Conservation (phyloP, 2,888 invertebrate species). For the Pyrrhosoma nymphula region DNA sequence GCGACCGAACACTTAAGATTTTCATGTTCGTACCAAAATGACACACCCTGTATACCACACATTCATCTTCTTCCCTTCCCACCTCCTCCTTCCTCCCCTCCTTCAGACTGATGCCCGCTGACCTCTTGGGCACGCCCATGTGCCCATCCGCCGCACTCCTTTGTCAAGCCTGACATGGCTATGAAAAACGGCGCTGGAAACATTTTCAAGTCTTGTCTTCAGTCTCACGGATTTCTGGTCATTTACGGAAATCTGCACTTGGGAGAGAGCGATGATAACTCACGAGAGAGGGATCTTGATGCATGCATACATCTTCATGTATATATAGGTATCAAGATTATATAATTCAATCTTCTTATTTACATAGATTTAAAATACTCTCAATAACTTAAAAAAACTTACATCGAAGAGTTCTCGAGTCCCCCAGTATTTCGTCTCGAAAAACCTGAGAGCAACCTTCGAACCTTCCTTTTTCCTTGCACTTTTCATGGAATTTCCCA, state of each 20-base stretch:
- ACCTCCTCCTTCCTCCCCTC: not conserved
- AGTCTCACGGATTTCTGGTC: not conserved
- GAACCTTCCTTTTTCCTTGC: not conserved
- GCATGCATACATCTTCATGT: not conserved
- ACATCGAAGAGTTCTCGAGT: not conserved
- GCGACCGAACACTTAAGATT: constrained; percentile 17
- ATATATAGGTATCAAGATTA: not conserved
- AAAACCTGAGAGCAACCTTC: not conserved
- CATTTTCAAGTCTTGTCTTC: not conserved
- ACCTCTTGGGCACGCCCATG: constrained; percentile 10
- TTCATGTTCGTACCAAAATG: constrained; percentile 46
- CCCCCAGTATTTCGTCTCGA: not conserved
- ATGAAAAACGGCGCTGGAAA: not conserved
- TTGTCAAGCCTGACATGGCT: not conserved
- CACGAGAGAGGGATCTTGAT: not conserved
- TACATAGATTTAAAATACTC: constrained; percentile 32
- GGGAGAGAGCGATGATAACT: not conserved
- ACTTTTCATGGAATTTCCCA: not conserved
- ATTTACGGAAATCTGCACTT: not conserved
- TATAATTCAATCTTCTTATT: not conserved
- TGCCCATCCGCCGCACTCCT: not conserved
- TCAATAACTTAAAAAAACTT: constrained; percentile 26
- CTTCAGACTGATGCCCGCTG: not conserved
- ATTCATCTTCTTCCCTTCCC: not conserved
- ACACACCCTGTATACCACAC: not conserved